phyloP scores from a whole-genome alignment of 1,140 invertebrate species.

The Sarcophaga bullata region DNA sequence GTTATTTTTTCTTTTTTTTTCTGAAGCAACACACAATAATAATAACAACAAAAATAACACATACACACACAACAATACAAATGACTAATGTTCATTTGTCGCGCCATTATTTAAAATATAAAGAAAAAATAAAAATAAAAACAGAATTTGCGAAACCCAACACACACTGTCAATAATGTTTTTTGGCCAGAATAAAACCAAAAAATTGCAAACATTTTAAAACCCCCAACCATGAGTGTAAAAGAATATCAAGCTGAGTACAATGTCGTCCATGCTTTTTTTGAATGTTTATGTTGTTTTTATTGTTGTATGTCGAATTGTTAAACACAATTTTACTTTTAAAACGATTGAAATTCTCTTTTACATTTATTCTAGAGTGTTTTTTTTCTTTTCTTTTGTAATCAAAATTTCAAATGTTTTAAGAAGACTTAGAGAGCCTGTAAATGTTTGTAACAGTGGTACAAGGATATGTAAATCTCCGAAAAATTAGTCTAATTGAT shows the following conservation, averaged over 20 bases:
- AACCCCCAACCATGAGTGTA: background rate
- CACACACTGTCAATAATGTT: constrained; percentile 6
- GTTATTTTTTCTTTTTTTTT: background rate
- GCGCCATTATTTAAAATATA: constrained; percentile 24
- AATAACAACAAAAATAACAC: background rate
- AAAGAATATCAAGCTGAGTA: constrained; percentile 14
- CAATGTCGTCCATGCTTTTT: background rate
- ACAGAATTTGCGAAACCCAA: constrained; percentile 11
- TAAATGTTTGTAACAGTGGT: too few species aligned
- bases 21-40: background rate
- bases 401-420: too few species aligned
- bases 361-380: background rate
- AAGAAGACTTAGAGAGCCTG: too few species aligned
- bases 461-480: too few species aligned
- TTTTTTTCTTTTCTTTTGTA: too few species aligned
- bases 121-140: background rate
- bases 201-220: background rate
- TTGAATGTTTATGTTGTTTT: background rate
- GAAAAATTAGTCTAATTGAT: too few species aligned
- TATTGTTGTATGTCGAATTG: background rate
- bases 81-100: constrained; percentile 38
- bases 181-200: background rate
- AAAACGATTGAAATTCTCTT: background rate
- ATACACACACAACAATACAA: background rate
- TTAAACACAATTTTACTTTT: constrained; percentile 27